Conservation (phyloP, 2,113 vertebrate genomes). For the Oncorhynchus keta region DNA sequence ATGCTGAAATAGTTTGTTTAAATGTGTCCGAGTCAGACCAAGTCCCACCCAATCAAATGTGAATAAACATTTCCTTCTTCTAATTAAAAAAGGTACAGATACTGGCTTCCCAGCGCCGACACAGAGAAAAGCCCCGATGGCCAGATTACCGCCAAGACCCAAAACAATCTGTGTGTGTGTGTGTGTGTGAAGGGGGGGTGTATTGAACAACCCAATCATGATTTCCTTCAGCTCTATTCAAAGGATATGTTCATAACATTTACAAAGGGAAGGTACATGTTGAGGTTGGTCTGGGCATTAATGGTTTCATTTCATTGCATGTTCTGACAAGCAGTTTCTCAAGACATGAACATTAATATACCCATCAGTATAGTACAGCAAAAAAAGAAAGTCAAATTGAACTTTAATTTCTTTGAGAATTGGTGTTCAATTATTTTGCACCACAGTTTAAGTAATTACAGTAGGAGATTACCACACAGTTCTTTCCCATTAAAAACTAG, state of each 20-base stretch:
- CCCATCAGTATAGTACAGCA: not conserved
- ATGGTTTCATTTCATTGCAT: not conserved
- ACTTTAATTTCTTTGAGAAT: conserved; percentile 30
- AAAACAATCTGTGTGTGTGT: conserved; percentile 35
- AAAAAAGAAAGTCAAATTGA: conserved; percentile 25
- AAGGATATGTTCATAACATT: conserved; percentile 4
- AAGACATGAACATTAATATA: not conserved
- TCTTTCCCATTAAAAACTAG: conserved; percentile 34
- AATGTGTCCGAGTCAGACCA: conserved; percentile 79
- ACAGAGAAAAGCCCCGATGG: conserved; percentile 36
- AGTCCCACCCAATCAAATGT: conserved; percentile 82
- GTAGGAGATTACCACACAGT: conserved; percentile 49
- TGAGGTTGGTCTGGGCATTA: not conserved
- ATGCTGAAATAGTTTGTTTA: conserved; percentile 88
- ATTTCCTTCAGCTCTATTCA: not conserved
- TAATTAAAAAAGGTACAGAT: conserved; percentile 80
- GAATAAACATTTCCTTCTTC: conserved; percentile 89
- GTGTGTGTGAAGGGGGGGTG: not conserved
- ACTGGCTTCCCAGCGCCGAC: conserved; percentile 50
- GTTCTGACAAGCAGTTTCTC: not conserved
- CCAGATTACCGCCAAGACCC: conserved; percentile 55
- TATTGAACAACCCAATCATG: not conserved
- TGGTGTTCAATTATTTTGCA: not conserved
- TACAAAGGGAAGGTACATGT: not conserved
- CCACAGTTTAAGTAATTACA: conserved; percentile 51